Percentiles rank a stretch among this genome's conserved stretches.
Conservation (phyloP, 2,888 invertebrate species). For the Philonicus albiceps region DNA sequence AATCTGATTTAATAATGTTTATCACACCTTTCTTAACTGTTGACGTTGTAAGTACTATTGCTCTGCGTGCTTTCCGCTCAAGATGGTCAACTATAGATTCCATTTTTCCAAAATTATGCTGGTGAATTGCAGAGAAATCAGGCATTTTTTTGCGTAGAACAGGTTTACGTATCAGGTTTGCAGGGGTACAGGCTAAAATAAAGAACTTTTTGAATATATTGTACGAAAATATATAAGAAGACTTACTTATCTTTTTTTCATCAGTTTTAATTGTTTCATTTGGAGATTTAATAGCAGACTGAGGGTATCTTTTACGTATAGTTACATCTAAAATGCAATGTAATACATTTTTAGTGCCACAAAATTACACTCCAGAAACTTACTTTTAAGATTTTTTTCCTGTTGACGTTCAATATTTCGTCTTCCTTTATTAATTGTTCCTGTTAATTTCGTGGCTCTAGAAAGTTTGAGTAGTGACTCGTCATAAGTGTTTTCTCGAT, state of each 20-base stretch:
- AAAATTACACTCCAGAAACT: not conserved
- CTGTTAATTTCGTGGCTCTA: not conserved
- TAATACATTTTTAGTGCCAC: not conserved
- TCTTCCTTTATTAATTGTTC: not conserved
- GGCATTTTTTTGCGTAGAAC: constrained; percentile 68
- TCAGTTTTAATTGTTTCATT: not conserved
- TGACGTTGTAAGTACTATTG: constrained; percentile 53
- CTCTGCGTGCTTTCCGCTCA: constrained; percentile 61
- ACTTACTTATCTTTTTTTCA: not conserved
- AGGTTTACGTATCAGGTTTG: constrained; percentile 38
- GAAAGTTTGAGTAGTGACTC: not conserved
- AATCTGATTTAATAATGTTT: not conserved
- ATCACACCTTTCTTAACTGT: not conserved
- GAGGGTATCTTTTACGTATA: not conserved
- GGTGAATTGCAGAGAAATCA: constrained; percentile 74
- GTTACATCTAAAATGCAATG: not conserved
- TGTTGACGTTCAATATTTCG: not conserved
- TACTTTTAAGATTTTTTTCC: not conserved
- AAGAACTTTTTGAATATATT: not conserved
- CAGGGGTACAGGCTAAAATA: constrained; percentile 6
- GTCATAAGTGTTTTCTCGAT: not conserved
- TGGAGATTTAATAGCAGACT: not conserved
- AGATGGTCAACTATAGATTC: constrained; percentile 73
- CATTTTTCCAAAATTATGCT: constrained; percentile 72
- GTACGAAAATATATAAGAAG: not conserved